These are phyloP conservation scores for Drosophila recens DNA, from an alignment of 2,888 invertebrate species.

Conservation along the genomic window DNA sequence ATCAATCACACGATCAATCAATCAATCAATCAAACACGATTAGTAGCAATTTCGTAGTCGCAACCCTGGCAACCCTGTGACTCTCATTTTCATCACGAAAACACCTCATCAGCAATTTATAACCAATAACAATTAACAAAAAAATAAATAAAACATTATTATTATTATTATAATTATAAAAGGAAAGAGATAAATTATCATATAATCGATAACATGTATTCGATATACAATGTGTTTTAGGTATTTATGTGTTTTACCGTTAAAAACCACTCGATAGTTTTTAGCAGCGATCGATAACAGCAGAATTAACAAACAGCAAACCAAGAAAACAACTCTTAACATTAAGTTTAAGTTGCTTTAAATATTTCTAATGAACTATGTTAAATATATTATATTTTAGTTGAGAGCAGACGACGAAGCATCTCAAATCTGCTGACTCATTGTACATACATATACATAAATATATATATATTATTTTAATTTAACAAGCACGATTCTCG, in stretches of 20 bases:
- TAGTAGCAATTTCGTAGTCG: constrained; percentile 50
- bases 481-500: constrained; percentile 50
- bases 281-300: constrained; percentile 50
- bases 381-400: constrained; percentile 58
- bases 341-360: constrained; percentile 75
- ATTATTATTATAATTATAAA: not conserved
- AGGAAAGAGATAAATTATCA: constrained; percentile 30
- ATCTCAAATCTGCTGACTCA: constrained; percentile 41
- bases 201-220: constrained; percentile 28
- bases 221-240: constrained; percentile 33
- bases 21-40: constrained; percentile 6
- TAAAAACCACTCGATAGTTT: constrained; percentile 52
- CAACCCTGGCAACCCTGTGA: constrained; percentile 44
- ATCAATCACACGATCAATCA: not conserved
- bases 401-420: constrained; percentile 46
- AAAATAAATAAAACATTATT: not conserved
- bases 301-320: constrained; percentile 18
- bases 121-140: constrained; percentile 44
- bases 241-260: constrained; percentile 46
- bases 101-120: constrained; percentile 62
- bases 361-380: constrained; percentile 68
- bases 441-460: constrained; percentile 64
- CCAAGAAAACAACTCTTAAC: constrained; percentile 65
- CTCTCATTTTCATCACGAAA: constrained; percentile 47
- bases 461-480: constrained; percentile 15